Percentiles rank a stretch among this genome's conserved stretches.
Evolutionary conservation across 2,113 vertebrate genomes (phyloP).

Genomic region (Corythornis madagascariensis): DNA sequence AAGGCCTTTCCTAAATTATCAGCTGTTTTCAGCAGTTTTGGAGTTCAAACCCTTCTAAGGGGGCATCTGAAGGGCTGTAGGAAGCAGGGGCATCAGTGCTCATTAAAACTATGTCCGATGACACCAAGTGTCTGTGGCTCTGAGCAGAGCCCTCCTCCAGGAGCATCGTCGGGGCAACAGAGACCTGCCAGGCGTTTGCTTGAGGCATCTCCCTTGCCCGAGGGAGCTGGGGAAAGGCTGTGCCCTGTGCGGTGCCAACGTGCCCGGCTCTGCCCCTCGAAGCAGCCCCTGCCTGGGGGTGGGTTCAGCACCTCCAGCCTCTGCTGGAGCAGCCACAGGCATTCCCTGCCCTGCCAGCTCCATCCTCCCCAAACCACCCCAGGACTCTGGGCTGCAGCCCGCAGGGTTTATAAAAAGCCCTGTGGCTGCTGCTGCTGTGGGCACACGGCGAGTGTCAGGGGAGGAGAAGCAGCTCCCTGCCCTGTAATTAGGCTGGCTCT

Average conservation of each 20-base stretch:
- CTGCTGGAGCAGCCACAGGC: background rate
- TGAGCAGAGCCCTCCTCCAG: background rate
- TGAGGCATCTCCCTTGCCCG: rapidly evolving
- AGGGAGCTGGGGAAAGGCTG: background rate
- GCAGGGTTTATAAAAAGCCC: background rate
- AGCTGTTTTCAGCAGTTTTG: background rate
- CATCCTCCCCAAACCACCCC: background rate
- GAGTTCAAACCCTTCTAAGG: background rate
- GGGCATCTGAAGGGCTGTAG: rapidly evolving
- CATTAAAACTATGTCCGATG: rapidly evolving
- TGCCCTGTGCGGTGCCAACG: rapidly evolving
- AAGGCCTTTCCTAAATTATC: background rate
- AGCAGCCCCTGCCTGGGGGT: too few relatives aligned
- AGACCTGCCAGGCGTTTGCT: rapidly evolving
- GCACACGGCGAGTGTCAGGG: background rate
- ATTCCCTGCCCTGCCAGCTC: background rate
- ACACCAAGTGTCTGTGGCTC: background rate
- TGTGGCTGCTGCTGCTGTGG: background rate
- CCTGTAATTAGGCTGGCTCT: constrained; percentile 29
- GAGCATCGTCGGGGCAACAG: rapidly evolving
- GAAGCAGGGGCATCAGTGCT: background rate
- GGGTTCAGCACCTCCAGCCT: too few relatives aligned
- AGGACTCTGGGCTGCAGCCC: background rate
- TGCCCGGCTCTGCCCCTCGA: rapidly evolving
- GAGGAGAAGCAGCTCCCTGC: background rate